Evolutionary conservation across 1,140 invertebrate genomes (phyloP).

Genomic region (Phthorimaea operculella): DNA sequence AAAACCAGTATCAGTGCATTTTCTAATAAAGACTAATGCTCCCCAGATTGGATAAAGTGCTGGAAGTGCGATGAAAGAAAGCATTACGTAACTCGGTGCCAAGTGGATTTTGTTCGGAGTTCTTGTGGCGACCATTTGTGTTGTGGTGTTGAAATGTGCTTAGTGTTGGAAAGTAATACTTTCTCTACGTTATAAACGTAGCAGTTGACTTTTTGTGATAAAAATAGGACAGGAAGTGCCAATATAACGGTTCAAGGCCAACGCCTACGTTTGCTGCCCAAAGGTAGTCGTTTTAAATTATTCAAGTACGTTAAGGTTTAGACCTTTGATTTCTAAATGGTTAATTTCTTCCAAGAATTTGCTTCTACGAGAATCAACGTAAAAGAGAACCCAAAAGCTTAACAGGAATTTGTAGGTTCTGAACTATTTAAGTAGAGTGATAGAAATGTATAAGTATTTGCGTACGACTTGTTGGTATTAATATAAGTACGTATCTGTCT

Average conservation of each 20-base stretch:
- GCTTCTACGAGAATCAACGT: too few relatives aligned
- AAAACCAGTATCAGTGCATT: not conserved
- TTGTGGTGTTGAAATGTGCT: not conserved
- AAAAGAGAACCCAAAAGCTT: too few relatives aligned
- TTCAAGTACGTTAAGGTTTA: not conserved
- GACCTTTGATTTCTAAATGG: not conserved
- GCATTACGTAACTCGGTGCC: not conserved
- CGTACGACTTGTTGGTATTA: too few relatives aligned
- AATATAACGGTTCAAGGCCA: too few relatives aligned
- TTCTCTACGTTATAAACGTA: not conserved
- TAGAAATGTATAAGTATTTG: too few relatives aligned
- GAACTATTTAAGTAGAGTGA: too few relatives aligned
- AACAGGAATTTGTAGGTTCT: too few relatives aligned
- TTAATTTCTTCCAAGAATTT: not conserved
- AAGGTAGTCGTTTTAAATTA: not conserved
- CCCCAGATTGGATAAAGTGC: not conserved
- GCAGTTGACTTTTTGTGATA: not conserved
- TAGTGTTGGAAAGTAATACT: not conserved
- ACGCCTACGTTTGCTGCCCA: not conserved
- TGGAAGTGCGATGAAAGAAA: not conserved
- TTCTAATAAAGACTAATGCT: not conserved
- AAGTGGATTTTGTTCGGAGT: not conserved
- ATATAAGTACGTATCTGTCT: too few relatives aligned
- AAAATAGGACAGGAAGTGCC: not conserved
- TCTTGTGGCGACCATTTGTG: not conserved